Evolutionary conservation across 2,888 invertebrate genomes (phyloP).

Genomic region (Branchinecta sandiegonensis): DNA sequence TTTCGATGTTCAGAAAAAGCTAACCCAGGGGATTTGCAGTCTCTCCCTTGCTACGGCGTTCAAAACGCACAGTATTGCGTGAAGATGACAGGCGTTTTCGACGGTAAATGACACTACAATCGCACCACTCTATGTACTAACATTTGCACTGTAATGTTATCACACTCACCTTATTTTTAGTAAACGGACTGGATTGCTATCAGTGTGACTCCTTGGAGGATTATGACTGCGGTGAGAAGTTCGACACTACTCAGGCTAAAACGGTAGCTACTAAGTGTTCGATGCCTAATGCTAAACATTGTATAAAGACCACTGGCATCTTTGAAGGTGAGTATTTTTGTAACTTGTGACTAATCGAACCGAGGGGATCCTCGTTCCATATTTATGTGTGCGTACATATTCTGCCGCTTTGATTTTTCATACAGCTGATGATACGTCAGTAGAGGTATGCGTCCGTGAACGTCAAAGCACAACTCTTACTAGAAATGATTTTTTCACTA

Average conservation of each 20-base stretch:
- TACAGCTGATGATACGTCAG: too few relatives aligned
- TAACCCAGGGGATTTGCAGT: conserved; percentile 20
- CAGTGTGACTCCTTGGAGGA: conserved; percentile 57
- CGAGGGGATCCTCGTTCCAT: too few relatives aligned
- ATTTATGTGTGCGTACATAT: too few relatives aligned
- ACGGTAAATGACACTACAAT: conserved; percentile 46
- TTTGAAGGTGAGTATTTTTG: conserved; percentile 35
- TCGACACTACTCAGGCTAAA: conserved; percentile 36
- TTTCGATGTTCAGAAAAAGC: conserved; percentile 63
- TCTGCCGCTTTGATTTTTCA: too few relatives aligned
- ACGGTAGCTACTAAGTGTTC: conserved; percentile 49
- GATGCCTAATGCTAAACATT: conserved; percentile 61
- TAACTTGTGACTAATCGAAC: neutral
- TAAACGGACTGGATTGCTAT: conserved; percentile 46
- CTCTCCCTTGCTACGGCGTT: conserved; percentile 22
- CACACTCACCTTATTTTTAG: conserved; percentile 31
- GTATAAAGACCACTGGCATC: conserved; percentile 75
- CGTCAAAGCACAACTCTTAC: too few relatives aligned
- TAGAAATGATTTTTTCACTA: too few relatives aligned
- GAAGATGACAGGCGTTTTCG: conserved; percentile 44
- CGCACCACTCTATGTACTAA: too few relatives aligned
- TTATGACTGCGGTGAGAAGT: conserved; percentile 51
- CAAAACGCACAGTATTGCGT: conserved; percentile 36
- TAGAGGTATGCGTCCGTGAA: too few relatives aligned
- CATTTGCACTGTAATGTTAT: neutral